A percentile compares a stretch with the other conserved stretches of the same genome.
Evolutionary conservation across 2,113 vertebrate species (phyloP).

Genomic region (Alosa alosa): DNA sequence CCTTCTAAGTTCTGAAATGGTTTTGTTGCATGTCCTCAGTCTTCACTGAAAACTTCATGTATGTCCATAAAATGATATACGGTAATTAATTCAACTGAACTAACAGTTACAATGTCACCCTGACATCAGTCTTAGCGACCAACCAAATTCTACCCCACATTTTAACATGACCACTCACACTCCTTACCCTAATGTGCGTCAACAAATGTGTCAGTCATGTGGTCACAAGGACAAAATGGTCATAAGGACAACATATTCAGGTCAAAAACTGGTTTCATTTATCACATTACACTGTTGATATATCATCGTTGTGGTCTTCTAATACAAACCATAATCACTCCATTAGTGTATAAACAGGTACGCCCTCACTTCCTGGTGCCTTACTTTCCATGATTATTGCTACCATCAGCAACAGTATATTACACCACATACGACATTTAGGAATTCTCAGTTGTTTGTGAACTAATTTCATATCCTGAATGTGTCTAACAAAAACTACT

Average conservation of each 20-base stretch:
- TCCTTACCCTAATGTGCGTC: neutral
- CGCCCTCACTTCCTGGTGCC: neutral
- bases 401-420: neutral
- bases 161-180: neutral
- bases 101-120: neutral
- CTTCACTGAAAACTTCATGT: neutral
- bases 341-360: neutral
- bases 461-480: neutral
- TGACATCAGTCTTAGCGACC: neutral
- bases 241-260: no score
- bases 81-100: neutral
- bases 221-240: neutral
- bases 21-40: neutral
- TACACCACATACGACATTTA: neutral
- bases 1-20: neutral
- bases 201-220: neutral
- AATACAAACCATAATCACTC: neutral
- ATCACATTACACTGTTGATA: neutral
- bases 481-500: neutral
- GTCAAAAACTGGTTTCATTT: neutral
- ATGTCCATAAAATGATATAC: neutral
- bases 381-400: neutral
- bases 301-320: neutral
- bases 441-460: neutral
- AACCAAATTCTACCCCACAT: neutral